These are phyloP conservation scores for Achroia grisella DNA, from an alignment of 1,140 invertebrate genomes.

Conservation along the genomic window DNA sequence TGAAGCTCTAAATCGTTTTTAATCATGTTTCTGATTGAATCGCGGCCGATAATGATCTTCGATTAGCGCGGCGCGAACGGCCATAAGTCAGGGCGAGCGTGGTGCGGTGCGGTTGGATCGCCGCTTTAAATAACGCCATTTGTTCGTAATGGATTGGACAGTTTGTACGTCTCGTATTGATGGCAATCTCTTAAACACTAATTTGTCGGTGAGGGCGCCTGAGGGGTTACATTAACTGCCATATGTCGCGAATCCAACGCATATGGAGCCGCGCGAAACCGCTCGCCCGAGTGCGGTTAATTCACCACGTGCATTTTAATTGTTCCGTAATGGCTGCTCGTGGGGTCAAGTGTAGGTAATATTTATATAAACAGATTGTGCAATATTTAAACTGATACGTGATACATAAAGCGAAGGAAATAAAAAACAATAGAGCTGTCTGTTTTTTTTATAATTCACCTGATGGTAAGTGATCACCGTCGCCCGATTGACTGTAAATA, in stretches of 20 bases:
- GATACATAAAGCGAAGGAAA: no score
- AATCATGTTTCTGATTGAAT: slow-evolving; percentile 60
- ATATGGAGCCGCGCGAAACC: neutral
- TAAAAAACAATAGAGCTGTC: no score
- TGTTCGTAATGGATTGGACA: slow-evolving; percentile 59
- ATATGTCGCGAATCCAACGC: slow-evolving; percentile 40
- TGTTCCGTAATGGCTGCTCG: slow-evolving; percentile 11
- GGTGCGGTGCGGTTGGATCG: neutral
- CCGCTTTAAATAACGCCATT: slow-evolving; percentile 49
- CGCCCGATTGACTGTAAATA: no score
- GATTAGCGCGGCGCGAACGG: slow-evolving; percentile 37
- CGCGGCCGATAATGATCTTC: slow-evolving; percentile 56
- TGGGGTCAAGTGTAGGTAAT: no score
- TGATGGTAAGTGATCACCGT: no score
- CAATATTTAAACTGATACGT: no score
- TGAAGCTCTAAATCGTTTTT: slow-evolving; percentile 53
- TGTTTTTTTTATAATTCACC: no score
- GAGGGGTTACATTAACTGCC: slow-evolving; percentile 21
- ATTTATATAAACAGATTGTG: no score
- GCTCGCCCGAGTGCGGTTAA: neutral
- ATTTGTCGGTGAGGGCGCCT: slow-evolving; percentile 36
- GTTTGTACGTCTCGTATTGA: slow-evolving; percentile 38
- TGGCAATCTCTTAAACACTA: slow-evolving; percentile 62
- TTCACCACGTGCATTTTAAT: slow-evolving; percentile 31
- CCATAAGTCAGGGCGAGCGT: slow-evolving; percentile 11